These are phyloP conservation scores for Porphyrio hochstetteri DNA, from an alignment of 2,113 vertebrate species.

Conservation along the genomic window DNA sequence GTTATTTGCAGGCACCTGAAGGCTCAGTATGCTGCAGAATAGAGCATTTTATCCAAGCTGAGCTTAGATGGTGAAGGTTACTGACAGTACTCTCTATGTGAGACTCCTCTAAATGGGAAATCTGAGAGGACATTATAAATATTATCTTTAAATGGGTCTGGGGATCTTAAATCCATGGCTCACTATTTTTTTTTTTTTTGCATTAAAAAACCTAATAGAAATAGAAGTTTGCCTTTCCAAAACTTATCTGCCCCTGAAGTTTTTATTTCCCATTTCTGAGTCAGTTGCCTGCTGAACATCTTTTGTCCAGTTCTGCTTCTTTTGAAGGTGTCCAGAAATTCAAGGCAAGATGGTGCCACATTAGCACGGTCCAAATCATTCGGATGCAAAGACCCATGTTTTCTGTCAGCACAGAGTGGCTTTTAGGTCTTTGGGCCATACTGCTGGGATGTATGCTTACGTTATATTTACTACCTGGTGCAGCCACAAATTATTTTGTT, in stretches of 20 bases:
- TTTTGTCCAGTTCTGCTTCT: not conserved
- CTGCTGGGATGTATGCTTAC: not conserved
- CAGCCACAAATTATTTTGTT: not conserved
- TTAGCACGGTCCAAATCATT: not conserved
- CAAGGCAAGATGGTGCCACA: not conserved
- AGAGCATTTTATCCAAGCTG: not conserved
- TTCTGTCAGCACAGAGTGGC: not conserved
- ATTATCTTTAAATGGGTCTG: not conserved
- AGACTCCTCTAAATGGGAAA: not conserved
- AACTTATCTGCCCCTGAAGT: not conserved
- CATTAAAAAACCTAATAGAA: not conserved
- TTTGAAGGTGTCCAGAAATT: not conserved
- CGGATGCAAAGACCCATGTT: fast-evolving
- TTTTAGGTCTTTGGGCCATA: not conserved
- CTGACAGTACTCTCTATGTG: not conserved
- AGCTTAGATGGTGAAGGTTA: not conserved
- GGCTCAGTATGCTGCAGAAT: not conserved
- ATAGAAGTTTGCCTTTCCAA: not conserved
- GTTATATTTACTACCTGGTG: not conserved
- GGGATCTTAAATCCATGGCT: not conserved
- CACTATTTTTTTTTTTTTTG: not conserved
- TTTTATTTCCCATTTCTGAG: not conserved
- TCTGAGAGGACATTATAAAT: not conserved
- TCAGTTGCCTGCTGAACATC: not conserved
- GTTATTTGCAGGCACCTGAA: not conserved